phyloP scores from a whole-genome alignment of 2,888 invertebrate genomes.

The Andrena dorsata region DNA sequence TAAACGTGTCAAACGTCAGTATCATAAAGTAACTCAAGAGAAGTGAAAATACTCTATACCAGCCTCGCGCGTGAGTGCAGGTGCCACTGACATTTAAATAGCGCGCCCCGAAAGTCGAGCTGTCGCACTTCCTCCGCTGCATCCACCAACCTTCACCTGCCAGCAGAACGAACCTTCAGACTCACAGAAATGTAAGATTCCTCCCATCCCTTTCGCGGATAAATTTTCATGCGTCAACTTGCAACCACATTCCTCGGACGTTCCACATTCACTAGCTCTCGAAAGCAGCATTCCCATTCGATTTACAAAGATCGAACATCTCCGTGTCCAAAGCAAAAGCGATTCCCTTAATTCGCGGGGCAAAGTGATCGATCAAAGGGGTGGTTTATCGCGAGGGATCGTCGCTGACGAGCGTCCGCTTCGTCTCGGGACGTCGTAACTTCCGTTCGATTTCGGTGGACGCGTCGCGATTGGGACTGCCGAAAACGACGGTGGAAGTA shows the following conservation, averaged over 20 bases:
- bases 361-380: not conserved
- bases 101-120: not conserved
- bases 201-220: not conserved
- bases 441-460: slow-evolving; percentile 7
- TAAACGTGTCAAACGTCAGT: no score
- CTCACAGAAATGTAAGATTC: not conserved
- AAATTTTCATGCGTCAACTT: not conserved
- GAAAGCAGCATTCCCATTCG: not conserved
- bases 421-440: not conserved
- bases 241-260: not conserved
- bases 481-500: not conserved
- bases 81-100: not conserved
- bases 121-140: not conserved
- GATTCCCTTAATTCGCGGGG: not conserved
- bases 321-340: no score
- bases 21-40: no score
- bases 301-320: not conserved
- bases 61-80: not conserved
- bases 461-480: not conserved
- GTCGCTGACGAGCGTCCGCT: not conserved
- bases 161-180: not conserved
- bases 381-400: not conserved
- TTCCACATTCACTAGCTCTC: not conserved
- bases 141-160: not conserved
- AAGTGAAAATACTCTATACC: no score